phyloP scores from a whole-genome alignment of 2,113 vertebrate species.

The Noctilio leporinus region DNA sequence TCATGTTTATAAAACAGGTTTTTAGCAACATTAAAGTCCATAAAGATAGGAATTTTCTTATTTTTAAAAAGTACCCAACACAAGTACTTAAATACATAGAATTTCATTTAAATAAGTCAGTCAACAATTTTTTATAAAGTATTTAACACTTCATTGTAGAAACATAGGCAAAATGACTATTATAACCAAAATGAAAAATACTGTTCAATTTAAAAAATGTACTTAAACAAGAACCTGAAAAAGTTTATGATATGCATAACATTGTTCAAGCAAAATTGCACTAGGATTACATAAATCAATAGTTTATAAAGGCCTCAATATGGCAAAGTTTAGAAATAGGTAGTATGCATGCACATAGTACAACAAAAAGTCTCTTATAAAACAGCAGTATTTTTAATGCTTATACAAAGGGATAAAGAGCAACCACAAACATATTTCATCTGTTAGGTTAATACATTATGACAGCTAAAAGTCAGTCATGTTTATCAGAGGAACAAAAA shows the following conservation, averaged over 20 bases:
- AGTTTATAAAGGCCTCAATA: constrained; percentile 86
- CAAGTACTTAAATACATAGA: constrained; percentile 79
- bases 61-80: constrained; percentile 78
- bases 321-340: constrained; percentile 89
- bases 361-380: constrained; percentile 86
- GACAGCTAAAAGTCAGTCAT: constrained; percentile 84
- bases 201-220: constrained; percentile 84
- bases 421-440: constrained; percentile 86
- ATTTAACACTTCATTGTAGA: constrained; percentile 86
- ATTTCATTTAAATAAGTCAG: constrained; percentile 84
- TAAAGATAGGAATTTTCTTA: neutral
- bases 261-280: constrained; percentile 86
- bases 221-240: constrained; percentile 84
- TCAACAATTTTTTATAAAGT: constrained; percentile 84
- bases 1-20: neutral
- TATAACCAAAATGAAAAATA: constrained; percentile 85
- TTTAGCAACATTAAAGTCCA: constrained; percentile 2
- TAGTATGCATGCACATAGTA: constrained; percentile 89
- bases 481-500: constrained; percentile 80
- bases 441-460: constrained; percentile 84
- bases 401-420: constrained; percentile 87
- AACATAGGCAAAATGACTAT: constrained; percentile 85
- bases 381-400: constrained; percentile 85
- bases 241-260: constrained; percentile 85
- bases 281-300: constrained; percentile 86